Conservation (phyloP, 2,888 invertebrate genomes). For the Napeogenes inachia region DNA sequence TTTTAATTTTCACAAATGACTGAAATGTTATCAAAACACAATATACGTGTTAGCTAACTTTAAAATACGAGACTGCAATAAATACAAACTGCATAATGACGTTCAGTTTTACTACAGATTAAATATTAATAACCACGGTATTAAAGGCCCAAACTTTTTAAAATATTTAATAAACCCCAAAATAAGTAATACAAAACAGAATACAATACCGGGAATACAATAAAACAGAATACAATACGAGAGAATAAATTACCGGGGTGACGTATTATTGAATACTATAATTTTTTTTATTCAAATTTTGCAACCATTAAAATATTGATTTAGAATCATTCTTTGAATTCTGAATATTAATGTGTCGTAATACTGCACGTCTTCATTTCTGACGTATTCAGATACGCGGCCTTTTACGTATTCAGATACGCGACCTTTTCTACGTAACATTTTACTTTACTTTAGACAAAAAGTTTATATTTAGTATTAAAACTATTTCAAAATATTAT, state of each 20-base stretch:
- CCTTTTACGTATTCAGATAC: conserved; percentile 37
- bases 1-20: conserved; percentile 74
- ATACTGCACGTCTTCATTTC: conserved; percentile 32
- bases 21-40: conserved; percentile 76
- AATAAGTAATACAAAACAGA: too few species aligned
- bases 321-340: background rate
- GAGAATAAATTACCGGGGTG: too few species aligned
- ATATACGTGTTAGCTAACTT: conserved; percentile 71
- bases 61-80: conserved; percentile 68
- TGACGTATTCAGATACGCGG: conserved; percentile 39
- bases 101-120: conserved; percentile 24
- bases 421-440: conserved; percentile 12
- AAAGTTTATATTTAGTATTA: background rate
- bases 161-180: too few species aligned
- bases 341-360: conserved; percentile 31
- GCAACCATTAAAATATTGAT: background rate
- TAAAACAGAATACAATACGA: too few species aligned
- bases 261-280: too few species aligned
- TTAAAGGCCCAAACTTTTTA: too few species aligned
- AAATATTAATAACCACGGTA: conserved; percentile 4
- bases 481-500: conserved; percentile 2
- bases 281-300: too few species aligned
- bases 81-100: conserved; percentile 30
- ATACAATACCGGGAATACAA: too few species aligned
- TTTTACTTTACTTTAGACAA: background rate